phyloP scores from a whole-genome alignment of 2,113 vertebrate genomes.

The Onychorhynchus coronatus region DNA sequence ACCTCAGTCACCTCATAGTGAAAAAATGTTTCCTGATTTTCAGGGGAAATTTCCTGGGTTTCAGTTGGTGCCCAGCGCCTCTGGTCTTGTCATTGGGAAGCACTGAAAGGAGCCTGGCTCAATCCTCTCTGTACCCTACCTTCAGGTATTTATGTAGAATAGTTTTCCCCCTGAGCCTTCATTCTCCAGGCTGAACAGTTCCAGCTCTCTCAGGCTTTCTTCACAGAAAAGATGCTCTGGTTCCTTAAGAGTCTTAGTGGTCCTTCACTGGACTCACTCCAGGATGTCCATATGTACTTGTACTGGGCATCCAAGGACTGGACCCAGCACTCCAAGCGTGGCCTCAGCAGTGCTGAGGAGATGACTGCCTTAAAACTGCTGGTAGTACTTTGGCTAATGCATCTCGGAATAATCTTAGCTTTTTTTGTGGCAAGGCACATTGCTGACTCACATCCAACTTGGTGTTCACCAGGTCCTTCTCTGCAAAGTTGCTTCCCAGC shows the following conservation, averaged over 20 bases:
- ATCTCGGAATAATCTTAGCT: neutral
- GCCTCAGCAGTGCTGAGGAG: neutral
- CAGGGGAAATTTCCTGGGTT: neutral
- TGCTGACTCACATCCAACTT: neutral
- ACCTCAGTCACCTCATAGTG: fast-evolving
- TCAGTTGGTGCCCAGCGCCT: neutral
- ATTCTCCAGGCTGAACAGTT: neutral
- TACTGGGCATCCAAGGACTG: neutral
- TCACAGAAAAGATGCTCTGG: neutral
- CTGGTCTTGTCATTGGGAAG: neutral
- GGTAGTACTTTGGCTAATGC: neutral
- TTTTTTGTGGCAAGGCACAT: neutral
- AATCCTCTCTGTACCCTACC: neutral
- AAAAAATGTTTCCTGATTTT: neutral
- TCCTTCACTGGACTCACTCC: neutral
- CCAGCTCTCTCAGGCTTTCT: neutral
- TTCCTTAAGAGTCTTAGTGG: fast-evolving
- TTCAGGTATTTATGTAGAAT: neutral
- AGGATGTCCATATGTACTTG: fast-evolving
- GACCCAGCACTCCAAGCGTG: neutral
- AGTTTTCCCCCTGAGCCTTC: neutral
- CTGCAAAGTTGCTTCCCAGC: neutral
- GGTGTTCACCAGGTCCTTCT: neutral
- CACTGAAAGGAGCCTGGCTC: neutral
- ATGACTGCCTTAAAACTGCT: neutral